Evolutionary conservation across 2,888 invertebrate genomes (phyloP), one percentile per base, ranked within the genome.

Genomic region (Augochlorella aurata): DNA sequence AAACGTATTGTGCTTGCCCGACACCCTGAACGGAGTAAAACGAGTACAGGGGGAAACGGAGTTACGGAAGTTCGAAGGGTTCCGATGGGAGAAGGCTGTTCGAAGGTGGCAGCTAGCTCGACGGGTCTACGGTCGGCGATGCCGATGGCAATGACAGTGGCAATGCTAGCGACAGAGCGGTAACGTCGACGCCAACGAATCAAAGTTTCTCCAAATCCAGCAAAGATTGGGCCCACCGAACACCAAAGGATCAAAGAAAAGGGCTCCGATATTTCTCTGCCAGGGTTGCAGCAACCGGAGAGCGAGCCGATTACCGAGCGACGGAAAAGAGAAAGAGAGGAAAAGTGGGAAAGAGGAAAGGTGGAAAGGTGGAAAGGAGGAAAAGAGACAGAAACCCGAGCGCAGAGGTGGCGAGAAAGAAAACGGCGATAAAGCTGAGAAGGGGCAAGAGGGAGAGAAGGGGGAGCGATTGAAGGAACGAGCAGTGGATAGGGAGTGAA

Each of bases 1-100:
- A 90, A 89, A 85, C 88, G 89, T 88, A 90, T 89, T 86, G 89
- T 88, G 88, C 84, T 87, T 83, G 87, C 69, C 78, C 89, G 84
- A 70, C 85, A 82, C 81, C 63, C 81, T 84, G 85, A 72, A 77
- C 50, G 65, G 73, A 49, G 76, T 58, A 76, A 82, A 65, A 65
- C n/a, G 78, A 66, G 66, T 70, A 54, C 61, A 63, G 14, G 12
- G 49, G 52, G 52, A 38, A 58, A 66, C 66, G 44, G 69, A 66
- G 44, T 65, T 44, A 18, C 38, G n/a, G 65, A 38, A 44, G 65
- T 44, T n/a, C 4, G 44, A 65, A 65, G 65, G 65, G 65, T 44
- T 18, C 65, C n/a, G 44, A 38, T n/a, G 38, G 65, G n/a, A 65
- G 65, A 65, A 65, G 65, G 18, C 29, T 29, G 38, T 4, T 29